Evolutionary conservation across 2,797 vertebrate species (phyloP), one percentile per base, ranked within the genome.

Genomic region (Vipera ursinii): DNA sequence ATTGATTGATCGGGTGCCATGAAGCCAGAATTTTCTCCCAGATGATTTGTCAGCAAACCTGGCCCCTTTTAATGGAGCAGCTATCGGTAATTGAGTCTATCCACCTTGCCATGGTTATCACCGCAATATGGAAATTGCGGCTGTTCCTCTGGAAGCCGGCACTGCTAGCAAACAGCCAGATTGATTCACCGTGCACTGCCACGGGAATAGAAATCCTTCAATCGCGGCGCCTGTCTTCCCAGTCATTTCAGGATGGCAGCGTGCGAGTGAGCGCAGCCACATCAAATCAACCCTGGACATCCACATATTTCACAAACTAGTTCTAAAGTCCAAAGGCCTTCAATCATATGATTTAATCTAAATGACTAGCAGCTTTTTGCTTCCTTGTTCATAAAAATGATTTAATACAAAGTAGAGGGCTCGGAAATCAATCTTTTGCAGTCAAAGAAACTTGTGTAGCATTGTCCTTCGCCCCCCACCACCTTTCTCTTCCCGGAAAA

Each of bases 371-470:
- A 91, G 26, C 24, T 94, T 93, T 93, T 86, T 86, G 6, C 93
- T 92, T 91, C 26, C 2, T 55, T 94, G 88, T 90, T 94, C 55
- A 91, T 92, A 93, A 93, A 94, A 95, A 89, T 91, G 88, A 87
- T 91, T 92, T 93, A 93, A 91, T 26, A 90, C 1, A 24, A 94
- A 28, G 3, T 86, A 89, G 20, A 2, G 91, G 22, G 0, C 3
- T 93, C 20, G 91, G 51, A 91, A 95, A 93, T 93, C 63, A 89
- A 55, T 92, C 2, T 1, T n/a, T 9, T 91, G 38, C 9, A 86
- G 69, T 28, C 6, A 93, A 93, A 95, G 44, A 87, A 6, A 78
- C 0, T 73, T 14, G 59, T 92, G 4, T 90, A 93, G 87, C 1
- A 85, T n/a, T 90, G 1, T 82, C 60, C 38, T 53, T 9, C 1